A percentile compares a stretch with the other conserved stretches of the same genome.
Evolutionary conservation across 2,797 vertebrate species (phyloP).

Genomic region (Tragelaphus eurycerus): DNA sequence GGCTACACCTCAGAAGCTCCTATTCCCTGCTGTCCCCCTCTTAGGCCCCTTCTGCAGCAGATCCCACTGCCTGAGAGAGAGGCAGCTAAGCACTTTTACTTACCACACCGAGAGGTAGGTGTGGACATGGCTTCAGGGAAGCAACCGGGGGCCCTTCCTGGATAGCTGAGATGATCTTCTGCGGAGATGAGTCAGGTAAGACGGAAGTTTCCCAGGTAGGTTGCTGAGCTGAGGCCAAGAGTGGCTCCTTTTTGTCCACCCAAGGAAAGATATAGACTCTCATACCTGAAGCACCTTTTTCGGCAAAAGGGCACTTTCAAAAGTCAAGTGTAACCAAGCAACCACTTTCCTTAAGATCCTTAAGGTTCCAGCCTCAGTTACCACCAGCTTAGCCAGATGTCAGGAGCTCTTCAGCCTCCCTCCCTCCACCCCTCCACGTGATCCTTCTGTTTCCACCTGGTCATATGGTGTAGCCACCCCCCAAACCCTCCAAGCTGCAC

Average conservation of each 20-base stretch:
- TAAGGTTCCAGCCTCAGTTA: background rate
- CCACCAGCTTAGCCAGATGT: background rate
- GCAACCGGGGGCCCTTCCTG: background rate
- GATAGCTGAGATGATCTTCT: background rate
- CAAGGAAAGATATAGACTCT: background rate
- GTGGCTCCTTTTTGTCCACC: background rate
- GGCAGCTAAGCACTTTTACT: background rate
- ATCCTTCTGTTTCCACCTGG: background rate
- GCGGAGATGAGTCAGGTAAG: rapidly evolving
- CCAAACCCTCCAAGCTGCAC: background rate
- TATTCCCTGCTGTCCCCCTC: background rate
- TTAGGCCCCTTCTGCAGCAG: background rate
- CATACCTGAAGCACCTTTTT: background rate
- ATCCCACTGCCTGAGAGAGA: background rate
- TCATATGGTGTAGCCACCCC: rapidly evolving
- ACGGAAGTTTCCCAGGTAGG: background rate
- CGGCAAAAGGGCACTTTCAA: background rate
- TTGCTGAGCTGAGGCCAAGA: background rate
- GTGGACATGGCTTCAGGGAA: background rate
- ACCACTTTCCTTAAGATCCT: background rate
- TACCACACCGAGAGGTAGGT: rapidly evolving
- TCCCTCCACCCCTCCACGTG: rapidly evolving
- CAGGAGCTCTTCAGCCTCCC: background rate
- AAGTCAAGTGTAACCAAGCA: background rate
- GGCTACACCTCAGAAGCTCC: background rate